A percentile compares a stretch with the other conserved stretches of the same genome.
Conservation (phyloP, 2,888 invertebrate genomes). For the Dynastes maya region DNA sequence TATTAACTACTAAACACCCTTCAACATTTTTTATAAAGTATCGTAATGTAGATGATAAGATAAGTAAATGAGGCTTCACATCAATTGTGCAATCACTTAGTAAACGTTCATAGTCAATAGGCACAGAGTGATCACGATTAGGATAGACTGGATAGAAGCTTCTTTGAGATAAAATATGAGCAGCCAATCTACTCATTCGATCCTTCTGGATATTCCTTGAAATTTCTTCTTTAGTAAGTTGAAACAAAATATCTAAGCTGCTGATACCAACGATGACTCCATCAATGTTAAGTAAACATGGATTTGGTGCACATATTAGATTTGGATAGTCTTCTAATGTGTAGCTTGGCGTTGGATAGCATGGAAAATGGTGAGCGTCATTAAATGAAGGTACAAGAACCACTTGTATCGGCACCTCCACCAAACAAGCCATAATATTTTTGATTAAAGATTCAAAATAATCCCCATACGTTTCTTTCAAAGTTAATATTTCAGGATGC, state of each 20-base stretch:
- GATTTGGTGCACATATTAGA: constrained; percentile 84
- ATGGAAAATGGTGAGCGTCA: constrained; percentile 84
- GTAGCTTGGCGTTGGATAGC: constrained; percentile 90
- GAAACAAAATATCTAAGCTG: constrained; percentile 87
- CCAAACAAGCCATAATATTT: constrained; percentile 72
- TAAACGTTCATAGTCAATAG: constrained; percentile 82
- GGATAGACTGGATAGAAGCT: constrained; percentile 89
- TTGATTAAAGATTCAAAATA: constrained; percentile 83
- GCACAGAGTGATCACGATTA: constrained; percentile 75
- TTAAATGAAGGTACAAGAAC: constrained; percentile 83
- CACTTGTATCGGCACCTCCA: constrained; percentile 69
- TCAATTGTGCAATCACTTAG: constrained; percentile 81
- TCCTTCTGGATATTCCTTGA: constrained; percentile 69
- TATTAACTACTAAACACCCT: constrained; percentile 88
- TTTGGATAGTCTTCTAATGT: constrained; percentile 74
- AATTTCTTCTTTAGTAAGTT: constrained; percentile 86
- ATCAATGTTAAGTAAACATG: constrained; percentile 83
- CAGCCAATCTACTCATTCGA: constrained; percentile 82
- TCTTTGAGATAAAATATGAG: constrained; percentile 84
- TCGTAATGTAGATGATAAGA: constrained; percentile 89
- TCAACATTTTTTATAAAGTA: constrained; percentile 87
- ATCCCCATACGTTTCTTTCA: constrained; percentile 81
- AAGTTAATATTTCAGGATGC: constrained; percentile 75
- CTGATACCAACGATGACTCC: constrained; percentile 86
- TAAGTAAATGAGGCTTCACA: constrained; percentile 84